Base-by-base conservation (phyloP, 1,140 invertebrate species). In the Aphelenchoides avenae region DNA sequence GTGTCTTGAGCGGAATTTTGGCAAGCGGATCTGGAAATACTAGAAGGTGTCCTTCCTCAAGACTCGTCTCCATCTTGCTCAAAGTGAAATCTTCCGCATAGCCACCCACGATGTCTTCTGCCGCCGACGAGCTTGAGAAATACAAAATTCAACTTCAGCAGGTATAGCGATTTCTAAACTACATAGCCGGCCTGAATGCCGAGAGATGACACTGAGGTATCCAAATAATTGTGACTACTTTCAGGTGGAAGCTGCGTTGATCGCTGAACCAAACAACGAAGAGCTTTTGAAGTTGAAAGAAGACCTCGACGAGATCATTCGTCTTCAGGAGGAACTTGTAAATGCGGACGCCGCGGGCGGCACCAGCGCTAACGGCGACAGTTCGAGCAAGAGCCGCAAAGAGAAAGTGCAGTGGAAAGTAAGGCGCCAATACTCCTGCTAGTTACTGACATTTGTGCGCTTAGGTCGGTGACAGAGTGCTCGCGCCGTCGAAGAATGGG, bases 221-320 rank as follows among this genome's bases (percentile, higher is more conserved):
- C n/a, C n/a, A n/a, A n/a, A n/a, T 42, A 11, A 1, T 46, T 61
- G 47, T 1, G 2, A 67, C 52, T 4, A n/a, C 24, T 50, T 66
- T 30, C 31, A 66, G 56, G 64, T 66, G 5, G 64, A 66, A 39
- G 64, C 64, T 3, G 64, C 64, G 29, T 49, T 66, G 24, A 55
- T 66, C 11, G 66, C 65, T 5, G 66, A 66, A 29, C 66, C 64
- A 6, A 52, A 66, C 1, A 66, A 69, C 53, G 66, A 68, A 50
- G 64, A 66, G 37, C 63, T 66, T 22, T 15, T 66, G 15, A 69
- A 66, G 47, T 24, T 66, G 13, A 62, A 62, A 20, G 59, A 61
- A 5, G 66, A 66, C 43, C 24, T 66, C 11, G 31, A 57, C 22
- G 64, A 66, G 40, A 69, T 66, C 57, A 66, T 66, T 33, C 34